Conservation (phyloP, 1,140 invertebrate species). For the Calephelis virginiensis region DNA sequence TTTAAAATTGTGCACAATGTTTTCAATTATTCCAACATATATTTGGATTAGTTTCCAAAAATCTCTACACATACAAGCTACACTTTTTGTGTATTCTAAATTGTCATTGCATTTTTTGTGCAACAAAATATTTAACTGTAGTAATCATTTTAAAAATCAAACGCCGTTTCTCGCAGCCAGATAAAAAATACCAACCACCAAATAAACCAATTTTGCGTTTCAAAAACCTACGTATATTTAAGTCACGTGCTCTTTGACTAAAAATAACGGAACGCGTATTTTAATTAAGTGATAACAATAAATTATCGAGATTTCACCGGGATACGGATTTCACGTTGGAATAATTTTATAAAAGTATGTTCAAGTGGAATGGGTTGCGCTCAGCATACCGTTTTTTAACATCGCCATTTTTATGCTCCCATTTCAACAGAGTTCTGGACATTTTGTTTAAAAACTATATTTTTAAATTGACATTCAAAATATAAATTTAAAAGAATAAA, state of each 20-base stretch:
- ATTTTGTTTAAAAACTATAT: background rate
- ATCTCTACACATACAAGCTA: too few species aligned
- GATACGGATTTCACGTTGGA: slow-evolving; percentile 12
- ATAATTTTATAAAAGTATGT: slow-evolving; percentile 17
- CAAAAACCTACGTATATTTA: background rate
- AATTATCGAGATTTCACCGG: slow-evolving; percentile 16
- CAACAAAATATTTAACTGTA: too few species aligned
- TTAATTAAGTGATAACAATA: slow-evolving; percentile 17
- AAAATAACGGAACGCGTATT: slow-evolving; percentile 12
- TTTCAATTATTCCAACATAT: too few species aligned
- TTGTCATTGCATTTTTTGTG: too few species aligned
- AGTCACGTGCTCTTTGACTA: background rate
- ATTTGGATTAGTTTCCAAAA: too few species aligned
- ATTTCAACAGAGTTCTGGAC: background rate
- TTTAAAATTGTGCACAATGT: too few species aligned
- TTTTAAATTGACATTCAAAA: background rate
- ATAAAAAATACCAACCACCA: too few species aligned
- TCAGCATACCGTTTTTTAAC: slow-evolving; percentile 4
- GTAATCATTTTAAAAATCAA: too few species aligned
- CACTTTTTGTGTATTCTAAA: too few species aligned
- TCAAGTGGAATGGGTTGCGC: background rate
- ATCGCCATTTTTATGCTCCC: background rate
- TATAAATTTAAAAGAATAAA: too few species aligned
- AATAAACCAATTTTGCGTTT: background rate
- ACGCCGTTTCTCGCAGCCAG: too few species aligned